Base-by-base conservation (phyloP, 2,797 vertebrate genomes). In the Chloroceryle inda region DNA sequence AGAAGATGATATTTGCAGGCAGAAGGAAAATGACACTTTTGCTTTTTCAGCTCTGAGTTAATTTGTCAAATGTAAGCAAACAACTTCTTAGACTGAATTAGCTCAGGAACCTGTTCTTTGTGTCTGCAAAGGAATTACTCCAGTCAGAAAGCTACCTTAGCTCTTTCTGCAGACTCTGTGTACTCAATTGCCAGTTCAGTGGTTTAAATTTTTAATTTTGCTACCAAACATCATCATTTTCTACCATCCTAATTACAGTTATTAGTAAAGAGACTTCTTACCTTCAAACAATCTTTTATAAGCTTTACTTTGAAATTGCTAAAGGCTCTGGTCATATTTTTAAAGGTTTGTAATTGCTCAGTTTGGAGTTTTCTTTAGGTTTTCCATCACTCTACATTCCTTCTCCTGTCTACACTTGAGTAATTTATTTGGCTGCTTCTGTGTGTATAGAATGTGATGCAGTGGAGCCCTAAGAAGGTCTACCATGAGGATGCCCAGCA, bases 401-500 rank as follows among this genome's bases (percentile, higher is more conserved):
- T 87, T 52, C n/a, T 78, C 40, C 27, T 80, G 23, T 74, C 81
- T 82, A 3, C 23, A 11, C 24, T 88, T 78, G 31, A 88, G 9
- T 91, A 91, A 79, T 35, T 67, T 67, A 75, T 69, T 85, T 89
- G 75, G 52, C 52, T 61, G 9, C n/a, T n/a, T 61, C 31, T 67
- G 4, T 75, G 59, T 87, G 9, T 92, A 7, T 38, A 88, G 53
- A 82, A 47, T 14, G 33, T 58, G 80, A 27, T 0, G 1, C 71
- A 91, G 38, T 80, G 27, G 26, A 85, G 68, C 89, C 53, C 24
- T 35, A 44, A 26, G 37, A 83, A 89, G 61, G 38, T 47, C 50
- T 71, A 10, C 50, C 17, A 24, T 75, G 78, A 78, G n/a, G 69
- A 73, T 89, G 31, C 92, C 73, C 91, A 88, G 89, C 66, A 94